phyloP scores from a whole-genome alignment of 2,888 invertebrate species.

The Tenthredo livida region DNA sequence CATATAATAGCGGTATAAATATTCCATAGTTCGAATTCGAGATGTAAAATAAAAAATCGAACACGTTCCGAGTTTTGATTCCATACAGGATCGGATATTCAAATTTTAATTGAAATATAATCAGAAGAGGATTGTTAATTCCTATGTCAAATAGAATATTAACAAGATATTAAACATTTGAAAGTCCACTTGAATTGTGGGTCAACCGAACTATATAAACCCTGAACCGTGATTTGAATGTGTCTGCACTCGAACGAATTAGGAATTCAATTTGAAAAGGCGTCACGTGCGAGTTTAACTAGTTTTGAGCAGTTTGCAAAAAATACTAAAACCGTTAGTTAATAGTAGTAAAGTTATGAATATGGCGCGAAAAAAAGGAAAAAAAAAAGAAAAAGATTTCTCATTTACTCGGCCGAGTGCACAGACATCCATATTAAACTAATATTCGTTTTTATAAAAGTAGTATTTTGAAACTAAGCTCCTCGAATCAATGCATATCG shows the following conservation, averaged over 20 bases:
- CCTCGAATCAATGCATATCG: neutral
- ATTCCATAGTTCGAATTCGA: constrained; percentile 9
- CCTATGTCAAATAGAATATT: neutral
- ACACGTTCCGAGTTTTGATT: neutral
- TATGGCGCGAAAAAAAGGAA: neutral
- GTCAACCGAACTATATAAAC: neutral
- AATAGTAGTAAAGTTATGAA: neutral
- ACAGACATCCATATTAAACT: neutral
- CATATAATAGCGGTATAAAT: constrained; percentile 8
- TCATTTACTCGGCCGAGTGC: neutral
- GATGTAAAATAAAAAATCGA: neutral
- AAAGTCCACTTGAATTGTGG: neutral
- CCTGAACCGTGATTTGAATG: neutral
- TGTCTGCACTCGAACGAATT: constrained; percentile 6
- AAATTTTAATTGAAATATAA: neutral
- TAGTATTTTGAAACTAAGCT: neutral
- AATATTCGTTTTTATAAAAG: neutral
- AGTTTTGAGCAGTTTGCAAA: constrained; percentile 5
- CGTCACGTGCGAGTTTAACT: constrained; percentile 4
- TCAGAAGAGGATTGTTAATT: neutral
- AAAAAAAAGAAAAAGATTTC: neutral
- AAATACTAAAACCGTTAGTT: neutral
- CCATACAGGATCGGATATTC: neutral
- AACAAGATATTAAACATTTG: constrained; percentile 3
- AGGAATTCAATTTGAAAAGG: constrained; percentile 1